phyloP scores from a whole-genome alignment of 2,888 invertebrate species.

The Leucozona laternaria region DNA sequence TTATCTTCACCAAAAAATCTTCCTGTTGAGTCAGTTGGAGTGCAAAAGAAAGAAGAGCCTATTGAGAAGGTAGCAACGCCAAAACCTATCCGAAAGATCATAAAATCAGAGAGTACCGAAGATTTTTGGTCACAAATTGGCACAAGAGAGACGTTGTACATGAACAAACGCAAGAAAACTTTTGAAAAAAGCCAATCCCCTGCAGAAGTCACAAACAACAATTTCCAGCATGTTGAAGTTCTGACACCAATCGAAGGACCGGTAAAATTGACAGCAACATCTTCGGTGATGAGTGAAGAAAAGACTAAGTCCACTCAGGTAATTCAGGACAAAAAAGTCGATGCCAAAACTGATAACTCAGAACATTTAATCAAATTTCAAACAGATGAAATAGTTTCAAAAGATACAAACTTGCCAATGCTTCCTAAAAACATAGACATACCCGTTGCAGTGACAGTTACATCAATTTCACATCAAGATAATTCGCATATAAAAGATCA shows the following conservation, averaged over 20 bases:
- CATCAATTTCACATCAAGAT: not conserved
- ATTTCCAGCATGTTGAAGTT: no score
- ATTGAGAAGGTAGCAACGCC: not conserved
- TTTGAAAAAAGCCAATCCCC: slow-evolving; percentile 82
- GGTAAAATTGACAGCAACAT: not conserved
- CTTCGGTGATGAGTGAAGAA: not conserved
- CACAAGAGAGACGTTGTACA: slow-evolving; percentile 87
- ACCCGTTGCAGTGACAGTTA: not conserved
- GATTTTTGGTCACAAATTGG: slow-evolving; percentile 89
- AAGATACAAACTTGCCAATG: not conserved
- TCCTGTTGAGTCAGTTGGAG: not conserved
- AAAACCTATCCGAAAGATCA: slow-evolving; percentile 4
- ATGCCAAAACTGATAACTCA: slow-evolving; percentile 64
- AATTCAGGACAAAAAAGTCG: slow-evolving; percentile 58
- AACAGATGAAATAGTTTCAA: not conserved
- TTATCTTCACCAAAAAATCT: not conserved
- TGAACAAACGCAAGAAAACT: slow-evolving; percentile 85
- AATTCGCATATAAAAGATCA: not conserved
- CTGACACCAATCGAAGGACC: not conserved
- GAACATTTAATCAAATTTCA: not conserved
- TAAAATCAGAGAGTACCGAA: slow-evolving; percentile 81
- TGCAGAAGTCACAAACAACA: not conserved
- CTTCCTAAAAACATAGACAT: not conserved
- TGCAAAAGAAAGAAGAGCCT: not conserved
- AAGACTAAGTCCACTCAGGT: not conserved